Conservation (phyloP, 2,113 vertebrate species). For the Cavia porcellus region DNA sequence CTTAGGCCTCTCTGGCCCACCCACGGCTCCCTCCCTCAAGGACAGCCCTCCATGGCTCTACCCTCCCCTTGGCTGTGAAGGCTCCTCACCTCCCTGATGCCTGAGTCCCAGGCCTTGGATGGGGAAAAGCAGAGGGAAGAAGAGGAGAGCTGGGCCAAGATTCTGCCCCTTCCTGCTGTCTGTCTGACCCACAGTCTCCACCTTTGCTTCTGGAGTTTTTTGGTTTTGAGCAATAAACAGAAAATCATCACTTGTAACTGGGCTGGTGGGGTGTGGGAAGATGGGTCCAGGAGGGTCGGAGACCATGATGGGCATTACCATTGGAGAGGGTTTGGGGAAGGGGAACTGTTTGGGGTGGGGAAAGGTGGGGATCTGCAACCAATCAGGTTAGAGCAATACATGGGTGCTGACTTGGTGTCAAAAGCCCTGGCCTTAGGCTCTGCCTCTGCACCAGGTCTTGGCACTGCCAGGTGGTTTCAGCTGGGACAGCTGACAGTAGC, state of each 20-base stretch:
- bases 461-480: not conserved
- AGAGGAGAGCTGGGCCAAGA: constrained; percentile 15
- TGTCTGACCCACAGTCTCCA: constrained; percentile 10
- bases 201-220: constrained; percentile 83
- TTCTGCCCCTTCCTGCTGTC: constrained; percentile 7
- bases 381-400: not conserved
- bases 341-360: not conserved
- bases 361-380: not conserved
- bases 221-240: constrained; percentile 84
- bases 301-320: not conserved
- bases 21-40: not conserved
- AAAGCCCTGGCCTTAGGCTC: not conserved
- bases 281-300: not conserved
- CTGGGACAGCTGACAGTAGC: not conserved
- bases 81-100: not conserved
- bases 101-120: not conserved
- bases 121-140: not conserved
- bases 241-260: constrained; percentile 80
- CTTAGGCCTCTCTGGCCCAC: not conserved
- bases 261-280: constrained; percentile 70
- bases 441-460: not conserved
- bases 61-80: constrained; percentile 17
- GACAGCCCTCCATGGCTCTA: constrained; percentile 28
- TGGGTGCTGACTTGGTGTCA: not conserved
- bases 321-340: not conserved